A percentile compares a stretch with the other conserved stretches of the same genome.
Evolutionary conservation across 2,797 vertebrate genomes (phyloP).

Genomic region (Ateles fusciceps): DNA sequence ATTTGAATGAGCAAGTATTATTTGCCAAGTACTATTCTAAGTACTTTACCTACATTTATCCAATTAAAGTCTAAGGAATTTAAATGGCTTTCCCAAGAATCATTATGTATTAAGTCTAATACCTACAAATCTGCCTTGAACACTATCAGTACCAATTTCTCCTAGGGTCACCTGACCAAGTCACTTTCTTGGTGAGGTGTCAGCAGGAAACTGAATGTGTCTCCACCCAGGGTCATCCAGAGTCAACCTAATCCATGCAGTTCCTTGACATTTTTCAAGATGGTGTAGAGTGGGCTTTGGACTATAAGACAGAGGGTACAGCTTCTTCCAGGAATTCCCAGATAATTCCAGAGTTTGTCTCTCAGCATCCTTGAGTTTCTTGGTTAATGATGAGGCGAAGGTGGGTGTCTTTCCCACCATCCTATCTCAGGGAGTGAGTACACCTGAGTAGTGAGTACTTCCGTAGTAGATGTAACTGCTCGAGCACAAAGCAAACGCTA

Average conservation of each 20-base stretch:
- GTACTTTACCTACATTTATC: background rate
- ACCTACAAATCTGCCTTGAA: background rate
- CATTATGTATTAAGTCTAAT: background rate
- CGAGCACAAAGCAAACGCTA: background rate
- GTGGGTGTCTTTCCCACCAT: fast-evolving
- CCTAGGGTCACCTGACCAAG: background rate
- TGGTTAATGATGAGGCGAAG: background rate
- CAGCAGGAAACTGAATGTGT: background rate
- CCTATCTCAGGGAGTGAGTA: background rate
- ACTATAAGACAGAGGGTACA: fast-evolving
- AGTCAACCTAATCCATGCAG: background rate
- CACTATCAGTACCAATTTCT: background rate
- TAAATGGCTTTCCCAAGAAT: background rate
- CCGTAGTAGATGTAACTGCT: background rate
- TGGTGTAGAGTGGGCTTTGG: background rate
- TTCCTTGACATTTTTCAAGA: background rate
- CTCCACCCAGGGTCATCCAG: background rate
- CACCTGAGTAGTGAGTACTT: background rate
- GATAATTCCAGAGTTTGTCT: background rate
- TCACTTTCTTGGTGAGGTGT: background rate
- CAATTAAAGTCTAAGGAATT: background rate
- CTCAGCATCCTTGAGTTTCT: background rate
- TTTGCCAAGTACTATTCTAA: background rate
- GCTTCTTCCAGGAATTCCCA: background rate
- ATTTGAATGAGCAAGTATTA: background rate